Percentiles rank a stretch among this genome's conserved stretches.
phyloP scores from a whole-genome alignment of 2,888 invertebrate species.

The Melanchra persicariae region DNA sequence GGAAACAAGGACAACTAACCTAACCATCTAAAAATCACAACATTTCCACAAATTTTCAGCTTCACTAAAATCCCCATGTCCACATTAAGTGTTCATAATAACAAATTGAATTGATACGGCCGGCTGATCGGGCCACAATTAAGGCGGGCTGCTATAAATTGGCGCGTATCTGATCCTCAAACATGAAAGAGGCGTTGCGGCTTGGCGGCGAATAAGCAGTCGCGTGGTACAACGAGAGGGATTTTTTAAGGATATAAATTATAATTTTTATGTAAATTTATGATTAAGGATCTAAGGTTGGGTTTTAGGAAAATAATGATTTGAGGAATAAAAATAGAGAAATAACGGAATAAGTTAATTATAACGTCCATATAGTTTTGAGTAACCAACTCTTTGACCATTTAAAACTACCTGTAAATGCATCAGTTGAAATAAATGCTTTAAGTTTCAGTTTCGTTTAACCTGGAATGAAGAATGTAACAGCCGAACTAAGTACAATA shows the following conservation, averaged over 20 bases:
- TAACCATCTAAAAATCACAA: not conserved
- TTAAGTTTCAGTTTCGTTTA: too few relatives aligned
- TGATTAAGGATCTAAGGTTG: constrained; percentile 32
- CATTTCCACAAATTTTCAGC: constrained; percentile 19
- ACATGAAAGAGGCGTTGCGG: constrained; percentile 89
- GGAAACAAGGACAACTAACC: too few relatives aligned
- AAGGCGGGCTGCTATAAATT: constrained; percentile 88
- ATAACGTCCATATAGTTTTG: too few relatives aligned
- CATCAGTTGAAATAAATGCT: too few relatives aligned
- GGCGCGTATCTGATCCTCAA: constrained; percentile 83
- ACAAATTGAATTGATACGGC: constrained; percentile 86
- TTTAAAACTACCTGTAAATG: too few relatives aligned
- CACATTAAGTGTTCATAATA: constrained; percentile 80
- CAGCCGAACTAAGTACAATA: too few relatives aligned
- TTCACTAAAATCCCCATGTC: constrained; percentile 49
- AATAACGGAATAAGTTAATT: too few relatives aligned
- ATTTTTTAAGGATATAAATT: constrained; percentile 45
- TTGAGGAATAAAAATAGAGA: not conserved
- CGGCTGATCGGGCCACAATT: constrained; percentile 82
- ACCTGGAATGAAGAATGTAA: too few relatives aligned
- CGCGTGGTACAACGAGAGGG: constrained; percentile 65
- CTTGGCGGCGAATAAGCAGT: constrained; percentile 71
- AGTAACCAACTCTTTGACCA: too few relatives aligned
- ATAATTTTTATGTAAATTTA: constrained; percentile 50
- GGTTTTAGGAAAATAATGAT: not conserved